phyloP scores from a whole-genome alignment of 30 jellyfish, hydroid and myxozoan genomes.

The Phacellophora camtschatica region DNA sequence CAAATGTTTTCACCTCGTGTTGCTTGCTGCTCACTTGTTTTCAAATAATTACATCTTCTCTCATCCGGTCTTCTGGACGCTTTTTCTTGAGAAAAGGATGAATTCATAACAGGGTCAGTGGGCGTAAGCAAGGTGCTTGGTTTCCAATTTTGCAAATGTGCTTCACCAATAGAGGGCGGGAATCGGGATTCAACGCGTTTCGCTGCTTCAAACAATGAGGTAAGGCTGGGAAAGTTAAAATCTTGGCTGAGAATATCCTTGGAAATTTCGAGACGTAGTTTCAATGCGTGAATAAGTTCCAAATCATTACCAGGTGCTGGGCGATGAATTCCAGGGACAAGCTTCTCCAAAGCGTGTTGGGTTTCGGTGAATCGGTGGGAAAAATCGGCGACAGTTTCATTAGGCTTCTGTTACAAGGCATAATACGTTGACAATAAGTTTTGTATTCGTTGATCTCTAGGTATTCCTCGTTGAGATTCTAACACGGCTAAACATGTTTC shows the following conservation, averaged over 20 bases:
- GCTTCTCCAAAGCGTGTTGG: not conserved
- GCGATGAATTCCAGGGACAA: not conserved
- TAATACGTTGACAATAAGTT: not conserved
- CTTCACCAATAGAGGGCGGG: not conserved
- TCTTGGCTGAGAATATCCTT: not conserved
- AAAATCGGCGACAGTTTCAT: not conserved
- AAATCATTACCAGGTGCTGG: not conserved
- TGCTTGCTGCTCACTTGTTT: no score
- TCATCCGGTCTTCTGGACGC: not conserved
- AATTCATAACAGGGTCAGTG: not conserved
- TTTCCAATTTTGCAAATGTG: not conserved
- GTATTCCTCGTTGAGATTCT: not conserved
- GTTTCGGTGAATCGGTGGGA: not conserved
- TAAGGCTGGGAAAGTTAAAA: not conserved
- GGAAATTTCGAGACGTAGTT: not conserved
- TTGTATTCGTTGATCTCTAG: not conserved
- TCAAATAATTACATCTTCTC: not conserved
- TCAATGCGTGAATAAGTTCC: not conserved
- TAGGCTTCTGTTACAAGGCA: not conserved
- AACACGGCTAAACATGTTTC: not conserved
- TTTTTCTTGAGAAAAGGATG: not conserved
- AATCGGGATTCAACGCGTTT: not conserved
- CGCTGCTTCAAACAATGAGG: not conserved
- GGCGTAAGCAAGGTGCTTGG: not conserved
- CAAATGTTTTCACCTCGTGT: no score